Conservation (phyloP, 1,140 invertebrate genomes). For the Heliconius congener region DNA sequence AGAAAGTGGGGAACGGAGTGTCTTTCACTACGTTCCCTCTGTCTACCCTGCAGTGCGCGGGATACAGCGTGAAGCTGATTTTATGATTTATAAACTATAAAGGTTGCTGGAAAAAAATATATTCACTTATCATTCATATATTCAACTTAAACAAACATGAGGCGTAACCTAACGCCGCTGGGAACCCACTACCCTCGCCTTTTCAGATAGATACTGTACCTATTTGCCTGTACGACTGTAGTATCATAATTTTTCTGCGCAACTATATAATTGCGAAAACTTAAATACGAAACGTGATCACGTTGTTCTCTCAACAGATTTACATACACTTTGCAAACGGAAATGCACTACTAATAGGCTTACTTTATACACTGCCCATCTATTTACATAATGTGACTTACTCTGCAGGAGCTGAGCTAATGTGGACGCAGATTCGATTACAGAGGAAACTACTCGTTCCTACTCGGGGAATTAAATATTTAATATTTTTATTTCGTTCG, state of each 20-base stretch:
- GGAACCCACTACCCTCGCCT: not conserved
- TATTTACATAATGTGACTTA: not conserved
- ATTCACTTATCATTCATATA: not conserved
- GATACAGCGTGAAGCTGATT: no score
- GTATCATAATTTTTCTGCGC: no score
- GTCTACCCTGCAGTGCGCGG: no score
- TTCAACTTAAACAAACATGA: not conserved
- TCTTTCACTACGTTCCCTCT: no score
- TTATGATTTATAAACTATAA: not conserved
- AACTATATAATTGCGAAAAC: not conserved
- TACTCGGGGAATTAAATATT: no score
- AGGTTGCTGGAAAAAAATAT: no score
- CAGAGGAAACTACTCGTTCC: not conserved
- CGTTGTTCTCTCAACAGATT: not conserved
- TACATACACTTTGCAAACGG: constrained; percentile 7
- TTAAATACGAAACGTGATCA: not conserved
- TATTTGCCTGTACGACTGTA: no score
- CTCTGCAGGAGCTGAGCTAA: not conserved
- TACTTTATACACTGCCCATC: not conserved
- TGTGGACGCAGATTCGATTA: not conserved
- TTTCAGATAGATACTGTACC: not conserved
- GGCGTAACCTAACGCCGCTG: not conserved
- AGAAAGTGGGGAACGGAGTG: no score
- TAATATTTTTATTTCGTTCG: no score
- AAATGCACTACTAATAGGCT: not conserved